phyloP scores from a whole-genome alignment of 2,113 vertebrate genomes.

The Acanthochromis polyacanthus region DNA sequence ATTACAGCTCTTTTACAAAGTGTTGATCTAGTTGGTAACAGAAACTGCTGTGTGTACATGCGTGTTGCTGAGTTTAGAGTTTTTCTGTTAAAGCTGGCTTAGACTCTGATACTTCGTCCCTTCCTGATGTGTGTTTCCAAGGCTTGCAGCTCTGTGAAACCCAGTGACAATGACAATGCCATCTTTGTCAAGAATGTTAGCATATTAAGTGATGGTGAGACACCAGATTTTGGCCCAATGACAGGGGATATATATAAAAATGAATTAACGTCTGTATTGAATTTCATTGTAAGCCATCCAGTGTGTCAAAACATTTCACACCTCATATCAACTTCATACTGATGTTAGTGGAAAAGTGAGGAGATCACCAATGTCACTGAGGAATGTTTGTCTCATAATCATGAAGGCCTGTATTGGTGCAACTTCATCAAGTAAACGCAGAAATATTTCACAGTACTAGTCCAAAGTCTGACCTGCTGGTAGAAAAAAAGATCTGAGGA shows the following conservation, averaged over 20 bases:
- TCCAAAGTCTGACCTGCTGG: neutral
- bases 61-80: constrained; percentile 13
- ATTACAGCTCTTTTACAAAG: constrained; percentile 46
- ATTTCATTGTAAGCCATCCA: neutral
- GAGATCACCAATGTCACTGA: neutral
- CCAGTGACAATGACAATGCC: too few relatives aligned
- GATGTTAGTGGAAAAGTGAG: neutral
- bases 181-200: neutral
- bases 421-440: neutral
- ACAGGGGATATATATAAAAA: too few relatives aligned
- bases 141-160: neutral
- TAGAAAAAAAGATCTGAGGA: neutral
- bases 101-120: constrained; percentile 9
- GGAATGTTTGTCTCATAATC: neutral
- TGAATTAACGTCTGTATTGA: too few relatives aligned
- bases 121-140: neutral
- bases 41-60: constrained; percentile 11
- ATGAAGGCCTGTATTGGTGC: neutral
- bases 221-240: too few relatives aligned
- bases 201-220: neutral
- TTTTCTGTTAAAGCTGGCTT: neutral
- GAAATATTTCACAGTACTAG: neutral
- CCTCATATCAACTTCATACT: neutral
- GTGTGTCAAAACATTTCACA: neutral
- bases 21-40: constrained; percentile 42